Evolutionary conservation across 2,888 invertebrate genomes (phyloP).

Genomic region (Endotricha flammealis): DNA sequence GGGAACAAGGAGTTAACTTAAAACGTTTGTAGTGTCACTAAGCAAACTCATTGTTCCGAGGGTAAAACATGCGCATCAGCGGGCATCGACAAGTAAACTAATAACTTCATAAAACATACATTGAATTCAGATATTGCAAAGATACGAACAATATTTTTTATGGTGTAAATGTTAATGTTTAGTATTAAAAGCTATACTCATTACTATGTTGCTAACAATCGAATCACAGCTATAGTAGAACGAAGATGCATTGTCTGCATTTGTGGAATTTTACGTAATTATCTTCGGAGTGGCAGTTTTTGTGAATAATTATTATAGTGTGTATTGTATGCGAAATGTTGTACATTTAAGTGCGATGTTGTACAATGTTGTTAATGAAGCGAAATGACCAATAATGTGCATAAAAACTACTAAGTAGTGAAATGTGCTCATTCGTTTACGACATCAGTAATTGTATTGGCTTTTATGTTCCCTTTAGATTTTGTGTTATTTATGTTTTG

Average conservation of each 20-base stretch:
- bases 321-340: conserved; percentile 29
- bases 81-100: no score
- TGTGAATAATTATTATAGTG: conserved; percentile 50
- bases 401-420: conserved; percentile 21
- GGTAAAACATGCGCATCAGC: no score
- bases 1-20: no score
- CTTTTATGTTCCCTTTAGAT: not conserved
- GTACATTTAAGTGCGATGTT: conserved; percentile 46
- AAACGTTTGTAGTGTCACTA: no score
- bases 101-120: no score
- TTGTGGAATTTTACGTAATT: conserved; percentile 59
- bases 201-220: conserved; percentile 47
- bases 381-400: conserved; percentile 30
- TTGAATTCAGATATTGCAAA: no score
- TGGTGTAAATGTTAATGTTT: no score
- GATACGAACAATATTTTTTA: no score
- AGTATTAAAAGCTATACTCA: conserved; percentile 21
- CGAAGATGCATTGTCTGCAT: conserved; percentile 14
- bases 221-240: conserved; percentile 21
- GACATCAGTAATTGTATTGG: not conserved
- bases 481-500: conserved; percentile 2
- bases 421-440: conserved; percentile 21
- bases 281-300: conserved; percentile 67
- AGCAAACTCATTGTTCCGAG: no score
- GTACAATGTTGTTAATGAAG: conserved; percentile 58